Evolutionary conservation across 2,888 invertebrate genomes (phyloP), one percentile per base, ranked within the genome.

Genomic region (Himalopsyche tibetana): DNA sequence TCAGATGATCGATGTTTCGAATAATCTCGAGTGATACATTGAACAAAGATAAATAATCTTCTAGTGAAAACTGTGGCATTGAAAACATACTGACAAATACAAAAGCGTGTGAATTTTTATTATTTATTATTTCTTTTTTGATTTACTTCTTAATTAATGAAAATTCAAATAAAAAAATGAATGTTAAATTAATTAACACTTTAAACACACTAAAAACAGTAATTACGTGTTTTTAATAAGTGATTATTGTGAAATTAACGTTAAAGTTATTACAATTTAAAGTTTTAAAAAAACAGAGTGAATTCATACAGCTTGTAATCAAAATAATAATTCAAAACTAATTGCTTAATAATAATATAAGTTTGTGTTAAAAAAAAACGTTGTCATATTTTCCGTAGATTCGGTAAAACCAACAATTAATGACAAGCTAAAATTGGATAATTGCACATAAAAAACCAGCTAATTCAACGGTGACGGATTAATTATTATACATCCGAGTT

Each of bases 361-460:
- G 8, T 19, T 28, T 8, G 63, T 28, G 63, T 19, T 19, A 63
- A 63, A 63, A 63, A n/a, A 28, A 63, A 56, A 19, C 45, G 45
- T 45, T 19, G 63, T 19, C 63, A 51, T 51, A 51, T 63, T 63
- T 63, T 63, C 11, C 28, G 11, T 28, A 19, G 9, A 19, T 63
- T 63, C 19, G 63, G 63, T 63, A 63, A 63, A 63, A 63, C 63
- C 63, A 19, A 63, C 63, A 63, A 63, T 63, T 19, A 63, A 63
- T 63, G 63, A 63, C 63, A 63, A 15, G 63, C 28, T 63, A 6
- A n/a, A 19, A 63, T 4, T 63, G 63, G 6, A 63, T 63, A 19
- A 63, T 19, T 63, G 15, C 6, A 11, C 28, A 63, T 19, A 63
- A 63, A 63, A 63, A 63, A 63, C 63, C 19, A 4, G 51, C 15